Base-by-base conservation (phyloP, 2,797 vertebrate species). In the Tympanoctomys barrerae region DNA sequence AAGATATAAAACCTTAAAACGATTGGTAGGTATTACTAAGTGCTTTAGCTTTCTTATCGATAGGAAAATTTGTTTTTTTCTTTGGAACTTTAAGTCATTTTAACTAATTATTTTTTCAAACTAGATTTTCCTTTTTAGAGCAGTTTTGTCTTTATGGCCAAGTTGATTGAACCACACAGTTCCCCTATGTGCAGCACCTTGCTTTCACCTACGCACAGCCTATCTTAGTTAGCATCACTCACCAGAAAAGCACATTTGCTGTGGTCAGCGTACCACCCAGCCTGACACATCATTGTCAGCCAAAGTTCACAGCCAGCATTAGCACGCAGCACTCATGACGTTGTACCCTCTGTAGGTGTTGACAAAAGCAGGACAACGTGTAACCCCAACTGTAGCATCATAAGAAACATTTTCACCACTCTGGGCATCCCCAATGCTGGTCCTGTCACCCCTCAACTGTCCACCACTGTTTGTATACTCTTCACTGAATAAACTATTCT, bases 51-150 rank as follows among this genome's bases (percentile, higher is more conserved):
- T 94, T 85, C 49, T 68, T n/a, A 31, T 36, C 36, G 82, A 16
- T 62, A 42, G 81, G 95, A 64, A 57, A 73, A 73, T 66, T 33
- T 49, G 13, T 87, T 46, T 68, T 42, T 49, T 59, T 85, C 28
- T 68, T 81, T 66, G 16, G 0, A 57, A 84, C 1, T 89, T 2
- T 80, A 42, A 42, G 42, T 42, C 11, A 91, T 57, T 83, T 88
- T 46, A 64, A 90, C 12, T 75, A 80, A 49, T 77, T 18, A 28
- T 33, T 62, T 90, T 89, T 90, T 88, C 19, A 62, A 87, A 87
- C 46, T 42, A 42, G 2, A 46, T 57, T 78, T 66, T 77, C 49
- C 64, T 78, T 71, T 64, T 68, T 52, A 77, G 16, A n/a, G 6
- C 4, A 49, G 52, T 78, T 89, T 84, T 39, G 36, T 39, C 19